Conservation (phyloP, 2,113 vertebrate species). For the Dicrurus megarhynchus region DNA sequence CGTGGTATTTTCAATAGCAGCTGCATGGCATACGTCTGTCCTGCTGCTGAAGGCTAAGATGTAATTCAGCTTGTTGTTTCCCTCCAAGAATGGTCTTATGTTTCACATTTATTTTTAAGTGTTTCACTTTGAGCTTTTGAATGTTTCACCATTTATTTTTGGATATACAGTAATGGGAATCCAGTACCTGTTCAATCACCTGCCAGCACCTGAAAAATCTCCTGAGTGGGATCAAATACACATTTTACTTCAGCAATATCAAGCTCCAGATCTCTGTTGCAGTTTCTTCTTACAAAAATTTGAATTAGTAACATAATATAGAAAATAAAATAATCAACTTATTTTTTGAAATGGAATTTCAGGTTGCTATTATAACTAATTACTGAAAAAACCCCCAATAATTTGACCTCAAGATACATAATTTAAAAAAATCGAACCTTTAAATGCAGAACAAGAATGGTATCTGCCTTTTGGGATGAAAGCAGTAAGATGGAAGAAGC, state of each 20-base stretch:
- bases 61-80: neutral
- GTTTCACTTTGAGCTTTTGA: neutral
- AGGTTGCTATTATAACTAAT: neutral
- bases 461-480: neutral
- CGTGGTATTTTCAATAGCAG: neutral
- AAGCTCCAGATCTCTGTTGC: neutral
- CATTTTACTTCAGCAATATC: neutral
- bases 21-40: neutral
- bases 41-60: neutral
- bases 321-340: neutral
- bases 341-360: neutral
- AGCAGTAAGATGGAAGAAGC: neutral
- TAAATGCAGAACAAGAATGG: neutral
- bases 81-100: neutral
- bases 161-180: neutral
- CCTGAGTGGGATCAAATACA: conserved; percentile 1
- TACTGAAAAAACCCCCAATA: neutral
- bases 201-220: neutral
- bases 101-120: neutral
- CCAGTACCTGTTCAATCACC: neutral
- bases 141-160: neutral
- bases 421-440: neutral
- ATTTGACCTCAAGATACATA: neutral
- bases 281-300: conserved; percentile 12
- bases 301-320: neutral